Evolutionary conservation across 2,113 vertebrate species (phyloP).

Genomic region (Platysternon megacephalum): DNA sequence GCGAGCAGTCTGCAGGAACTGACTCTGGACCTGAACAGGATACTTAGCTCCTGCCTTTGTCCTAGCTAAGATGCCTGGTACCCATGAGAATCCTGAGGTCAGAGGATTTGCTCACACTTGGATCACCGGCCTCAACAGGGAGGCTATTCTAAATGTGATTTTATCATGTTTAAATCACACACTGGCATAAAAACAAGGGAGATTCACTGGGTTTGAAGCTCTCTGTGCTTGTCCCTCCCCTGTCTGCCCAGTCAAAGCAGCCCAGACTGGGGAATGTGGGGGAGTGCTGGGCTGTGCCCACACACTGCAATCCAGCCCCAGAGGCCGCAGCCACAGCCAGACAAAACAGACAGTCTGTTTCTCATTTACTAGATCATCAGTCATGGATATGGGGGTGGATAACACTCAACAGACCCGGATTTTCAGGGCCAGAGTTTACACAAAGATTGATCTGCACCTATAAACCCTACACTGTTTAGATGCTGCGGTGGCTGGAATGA

Average conservation of each 20-base stretch:
- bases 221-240: not conserved
- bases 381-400: not conserved
- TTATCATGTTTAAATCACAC: not conserved
- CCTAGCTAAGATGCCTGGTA: not conserved
- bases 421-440: not conserved
- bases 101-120: not conserved
- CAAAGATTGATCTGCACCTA: accelerated
- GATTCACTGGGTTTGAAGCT: not conserved
- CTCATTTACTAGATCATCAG: not conserved
- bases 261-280: not conserved
- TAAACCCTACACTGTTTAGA: not conserved
- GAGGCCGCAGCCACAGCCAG: not conserved
- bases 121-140: accelerated
- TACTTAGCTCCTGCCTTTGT: accelerated
- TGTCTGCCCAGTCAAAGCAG: not conserved
- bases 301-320: accelerated
- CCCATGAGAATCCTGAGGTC: not conserved
- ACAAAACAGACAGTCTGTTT: not conserved
- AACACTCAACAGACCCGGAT: not conserved
- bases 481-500: accelerated
- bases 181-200: not conserved
- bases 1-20: not conserved
- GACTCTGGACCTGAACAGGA: accelerated
- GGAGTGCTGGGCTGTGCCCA: not conserved
- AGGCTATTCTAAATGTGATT: not conserved